These are phyloP conservation scores for Aix galericulata DNA, from an alignment of 2,113 vertebrate genomes.

Conservation along the genomic window DNA sequence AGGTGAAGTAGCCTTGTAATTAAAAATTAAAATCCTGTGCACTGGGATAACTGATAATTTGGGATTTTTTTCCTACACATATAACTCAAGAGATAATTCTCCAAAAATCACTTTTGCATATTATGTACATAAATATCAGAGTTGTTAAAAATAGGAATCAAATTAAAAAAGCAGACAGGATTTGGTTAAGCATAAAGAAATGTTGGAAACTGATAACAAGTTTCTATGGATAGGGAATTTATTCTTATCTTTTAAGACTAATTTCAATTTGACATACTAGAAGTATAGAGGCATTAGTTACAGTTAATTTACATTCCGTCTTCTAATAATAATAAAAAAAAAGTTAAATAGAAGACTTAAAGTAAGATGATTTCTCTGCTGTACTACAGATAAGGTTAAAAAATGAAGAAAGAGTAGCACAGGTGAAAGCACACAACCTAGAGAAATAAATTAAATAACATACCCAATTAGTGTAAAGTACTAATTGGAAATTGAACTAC, in stretches of 20 bases:
- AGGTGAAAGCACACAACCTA: slow-evolving; percentile 22
- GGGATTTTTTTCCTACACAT: not conserved
- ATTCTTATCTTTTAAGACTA: slow-evolving; percentile 11
- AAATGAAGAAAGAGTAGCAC: not conserved
- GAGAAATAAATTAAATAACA: slow-evolving; percentile 46
- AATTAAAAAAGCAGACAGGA: not conserved
- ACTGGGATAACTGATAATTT: not conserved
- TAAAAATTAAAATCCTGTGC: not conserved
- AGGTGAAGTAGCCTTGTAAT: not conserved
- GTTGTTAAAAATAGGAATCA: not conserved
- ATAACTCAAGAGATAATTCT: not conserved
- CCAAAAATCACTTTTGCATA: not conserved
- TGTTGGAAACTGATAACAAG: not conserved
- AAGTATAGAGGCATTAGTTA: slow-evolving; percentile 15
- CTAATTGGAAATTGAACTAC: slow-evolving; percentile 55
- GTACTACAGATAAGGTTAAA: not conserved
- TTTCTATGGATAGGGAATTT: not conserved
- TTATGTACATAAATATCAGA: not conserved
- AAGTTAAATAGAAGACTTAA: slow-evolving; percentile 26
- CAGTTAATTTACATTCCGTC: slow-evolving; percentile 30
- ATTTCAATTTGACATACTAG: slow-evolving; percentile 10
- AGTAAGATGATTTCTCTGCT: not conserved
- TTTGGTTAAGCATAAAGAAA: not conserved
- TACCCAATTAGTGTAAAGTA: slow-evolving; percentile 25
- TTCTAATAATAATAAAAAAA: not conserved